Percentiles rank a stretch among this genome's conserved stretches.
phyloP scores from a whole-genome alignment of 2,113 vertebrate species.

The Triplophysa siluroides region DNA sequence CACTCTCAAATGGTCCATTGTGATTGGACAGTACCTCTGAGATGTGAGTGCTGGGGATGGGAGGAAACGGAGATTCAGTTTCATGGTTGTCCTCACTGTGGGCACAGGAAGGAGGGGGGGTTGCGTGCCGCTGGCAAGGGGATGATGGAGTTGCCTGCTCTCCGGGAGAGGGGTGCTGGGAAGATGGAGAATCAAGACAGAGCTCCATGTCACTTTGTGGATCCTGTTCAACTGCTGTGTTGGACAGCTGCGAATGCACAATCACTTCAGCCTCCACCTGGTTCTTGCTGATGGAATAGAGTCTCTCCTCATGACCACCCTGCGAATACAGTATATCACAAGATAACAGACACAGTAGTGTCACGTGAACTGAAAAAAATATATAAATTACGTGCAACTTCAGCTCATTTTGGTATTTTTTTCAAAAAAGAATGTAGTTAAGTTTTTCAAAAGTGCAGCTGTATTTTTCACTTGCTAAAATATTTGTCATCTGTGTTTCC shows the following conservation, averaged over 20 bases:
- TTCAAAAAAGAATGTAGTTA: no score
- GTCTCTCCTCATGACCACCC: slow-evolving; percentile 28
- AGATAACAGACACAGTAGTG: neutral
- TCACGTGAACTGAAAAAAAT: neutral
- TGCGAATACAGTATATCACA: slow-evolving; percentile 41
- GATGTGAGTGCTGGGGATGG: slow-evolving; percentile 50
- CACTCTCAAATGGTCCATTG: slow-evolving; percentile 58
- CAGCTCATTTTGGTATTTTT: no score
- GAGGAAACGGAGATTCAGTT: slow-evolving; percentile 52
- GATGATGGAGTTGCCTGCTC: slow-evolving; percentile 44
- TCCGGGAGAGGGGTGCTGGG: slow-evolving; percentile 40
- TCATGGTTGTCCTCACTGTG: slow-evolving; percentile 35
- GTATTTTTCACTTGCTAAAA: no score
- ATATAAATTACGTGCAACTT: neutral
- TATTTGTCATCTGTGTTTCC: no score
- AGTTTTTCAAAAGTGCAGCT: no score
- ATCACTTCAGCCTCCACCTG: slow-evolving; percentile 95
- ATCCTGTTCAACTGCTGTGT: slow-evolving; percentile 57
- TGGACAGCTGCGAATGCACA: slow-evolving; percentile 90
- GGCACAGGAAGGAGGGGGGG: slow-evolving; percentile 40
- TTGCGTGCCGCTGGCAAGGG: slow-evolving; percentile 41
- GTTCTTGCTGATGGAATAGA: slow-evolving; percentile 73
- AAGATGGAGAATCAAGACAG: slow-evolving; percentile 33
- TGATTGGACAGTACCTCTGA: slow-evolving; percentile 60
- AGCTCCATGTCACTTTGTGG: slow-evolving; percentile 29